Base-by-base conservation (phyloP, 2,797 vertebrate genomes). In the Hyperoplus immaculatus region DNA sequence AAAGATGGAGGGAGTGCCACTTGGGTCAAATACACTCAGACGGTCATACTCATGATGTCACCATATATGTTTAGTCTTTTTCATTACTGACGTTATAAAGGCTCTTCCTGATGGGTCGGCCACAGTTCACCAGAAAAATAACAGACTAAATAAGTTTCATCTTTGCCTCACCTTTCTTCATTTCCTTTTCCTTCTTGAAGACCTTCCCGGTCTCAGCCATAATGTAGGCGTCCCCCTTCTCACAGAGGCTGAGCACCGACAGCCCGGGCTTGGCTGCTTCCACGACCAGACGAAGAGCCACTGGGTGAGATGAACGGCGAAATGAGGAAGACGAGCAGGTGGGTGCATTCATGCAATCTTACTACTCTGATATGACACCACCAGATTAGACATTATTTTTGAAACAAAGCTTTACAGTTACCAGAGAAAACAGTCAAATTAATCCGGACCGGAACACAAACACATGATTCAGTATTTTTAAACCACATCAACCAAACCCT, bases 151-250 rank as follows among this genome's bases (percentile, higher is more conserved):
- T 16, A 3, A 7, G 29, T 1, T 9, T 47, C 18, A 14, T 43
- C 36, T 42, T 42, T 14, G 2, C 7, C 87, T 86, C 77, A 99
- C 98, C 98, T 97, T 99, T 99, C 84, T 99, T 99, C 93, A 99
- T 98, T 57, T 99, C 98, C 58, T 99, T 99, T 59, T 99, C 98
- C 92, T 97, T 99, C 89, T 98, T 99, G 94, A 99, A 99, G 80
- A 99, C 97, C 91, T 98, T 99, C 38, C 96, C 96, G 0, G 98
- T 99, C 91, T 99, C 98, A 1, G 96, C 94, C 95, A 96, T 96
- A 87, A 99, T 97, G 93, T 97, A 95, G 80, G 95, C 91, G 0
- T 99, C 98, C 0, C 98, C 97, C 78, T 96, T 97, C 87, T 97
- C 96, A 50, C 98, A 99, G 57, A 99, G 93, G 81, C 94, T 96